Evolutionary conservation across 2,113 vertebrate species (phyloP), one percentile per base, ranked within the genome.

Genomic region (Lepus timidus): DNA sequence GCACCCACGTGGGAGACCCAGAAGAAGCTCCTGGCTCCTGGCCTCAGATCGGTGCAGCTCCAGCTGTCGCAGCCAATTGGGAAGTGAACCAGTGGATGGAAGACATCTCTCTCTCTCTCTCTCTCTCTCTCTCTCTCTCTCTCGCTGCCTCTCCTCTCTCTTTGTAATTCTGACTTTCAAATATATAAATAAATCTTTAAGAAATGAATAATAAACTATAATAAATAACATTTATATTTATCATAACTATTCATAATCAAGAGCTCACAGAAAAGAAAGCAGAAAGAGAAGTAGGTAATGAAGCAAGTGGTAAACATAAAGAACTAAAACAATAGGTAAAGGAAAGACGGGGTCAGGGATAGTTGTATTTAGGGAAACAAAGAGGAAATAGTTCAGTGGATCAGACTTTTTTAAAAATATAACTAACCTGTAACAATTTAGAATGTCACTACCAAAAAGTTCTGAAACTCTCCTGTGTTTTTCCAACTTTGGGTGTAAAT

Each of bases 191-290:
- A 44, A 44, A 44, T 44, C 44, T 44, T 44, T 44, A 44, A 44
- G 4, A 44, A 44, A 44, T 44, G 1, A 44, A 44, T 44, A 44
- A 44, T 61, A 39, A 85, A 75, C 65, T 68, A 55, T 20, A 81
- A 39, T 70, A 93, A 89, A 19, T 86, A 75, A 70, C 44, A 51
- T 62, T 74, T 62, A 75, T 17, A 64, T 88, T 80, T 80, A 64
- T 58, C 64, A 55, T 44, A 88, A 78, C 29, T 49, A 44, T 84
- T 87, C 61, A 58, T 3, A 96, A 20, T 79, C 36, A 64, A 73
- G 82, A 76, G 22, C 68, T n/a, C 67, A 29, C 31, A 67, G n/a
- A 82, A 93, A 85, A 61, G 23, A 17, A 55, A 76, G 62, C 29
- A 86, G 29, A 9, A 65, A 55, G 11, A 85, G 33, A 81, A 73